A percentile compares a stretch with the other conserved stretches of the same genome.
These are phyloP conservation scores for Drosophila pseudoananassae DNA, from an alignment of 1,140 invertebrate species.

Conservation along the genomic window DNA sequence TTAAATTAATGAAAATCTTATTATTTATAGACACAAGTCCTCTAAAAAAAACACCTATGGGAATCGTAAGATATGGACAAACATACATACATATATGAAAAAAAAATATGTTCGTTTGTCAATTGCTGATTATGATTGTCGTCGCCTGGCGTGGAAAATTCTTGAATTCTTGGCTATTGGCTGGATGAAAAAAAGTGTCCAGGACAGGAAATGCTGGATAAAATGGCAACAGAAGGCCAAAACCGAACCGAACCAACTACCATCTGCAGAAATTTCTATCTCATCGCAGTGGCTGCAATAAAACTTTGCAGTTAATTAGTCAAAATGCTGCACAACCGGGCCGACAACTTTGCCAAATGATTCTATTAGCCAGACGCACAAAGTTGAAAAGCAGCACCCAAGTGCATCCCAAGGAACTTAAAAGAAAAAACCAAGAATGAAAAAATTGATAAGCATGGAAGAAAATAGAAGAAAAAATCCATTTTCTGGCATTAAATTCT, in stretches of 20 bases:
- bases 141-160: constrained; percentile 47
- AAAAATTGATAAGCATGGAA: background rate
- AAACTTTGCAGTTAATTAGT: constrained; percentile 80
- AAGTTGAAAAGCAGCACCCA: constrained; percentile 22
- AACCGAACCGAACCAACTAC: constrained; percentile 19
- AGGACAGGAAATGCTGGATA: constrained; percentile 64
- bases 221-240: constrained; percentile 13
- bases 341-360: constrained; percentile 66
- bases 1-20: constrained; percentile 49
- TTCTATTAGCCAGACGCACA: constrained; percentile 49
- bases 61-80: constrained; percentile 8
- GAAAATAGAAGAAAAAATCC: constrained; percentile 3
- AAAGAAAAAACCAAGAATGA: background rate
- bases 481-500: constrained; percentile 52
- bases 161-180: background rate
- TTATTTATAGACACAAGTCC: constrained; percentile 57
- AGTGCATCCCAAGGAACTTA: constrained; percentile 17
- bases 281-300: constrained; percentile 45
- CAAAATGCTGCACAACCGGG: constrained; percentile 76
- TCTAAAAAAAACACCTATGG: constrained; percentile 31
- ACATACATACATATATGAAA: constrained; percentile 3
- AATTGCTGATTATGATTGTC: constrained; percentile 75
- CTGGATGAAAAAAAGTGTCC: background rate
- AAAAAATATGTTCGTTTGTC: constrained; percentile 68
- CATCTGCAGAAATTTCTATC: constrained; percentile 30